Evolutionary conservation across 1,140 invertebrate species (phyloP).

Genomic region (Cheumatopsyche charites): DNA sequence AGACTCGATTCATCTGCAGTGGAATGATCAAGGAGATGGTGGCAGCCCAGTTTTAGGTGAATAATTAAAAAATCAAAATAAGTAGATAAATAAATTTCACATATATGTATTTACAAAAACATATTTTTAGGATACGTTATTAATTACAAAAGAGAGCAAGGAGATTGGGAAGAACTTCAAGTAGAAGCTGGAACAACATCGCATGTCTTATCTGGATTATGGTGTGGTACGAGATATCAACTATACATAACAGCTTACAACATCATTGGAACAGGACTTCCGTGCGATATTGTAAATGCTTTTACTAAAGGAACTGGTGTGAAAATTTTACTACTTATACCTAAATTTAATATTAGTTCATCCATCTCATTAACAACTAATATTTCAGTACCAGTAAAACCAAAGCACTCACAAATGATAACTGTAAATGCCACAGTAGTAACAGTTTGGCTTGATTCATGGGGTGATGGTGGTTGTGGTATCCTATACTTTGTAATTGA

Average conservation of each 20-base stretch:
- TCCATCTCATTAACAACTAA: neutral
- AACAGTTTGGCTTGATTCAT: constrained; percentile 85
- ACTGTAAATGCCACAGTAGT: constrained; percentile 88
- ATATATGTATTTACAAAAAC: neutral
- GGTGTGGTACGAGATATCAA: constrained; percentile 86
- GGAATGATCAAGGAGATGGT: constrained; percentile 72
- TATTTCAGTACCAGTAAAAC: constrained; percentile 73
- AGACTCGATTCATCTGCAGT: constrained; percentile 72
- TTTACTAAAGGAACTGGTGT: constrained; percentile 83
- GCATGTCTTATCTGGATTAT: constrained; percentile 78
- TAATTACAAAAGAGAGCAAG: constrained; percentile 86
- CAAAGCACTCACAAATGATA: constrained; percentile 82
- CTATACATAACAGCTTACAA: constrained; percentile 89
- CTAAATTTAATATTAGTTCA: too few species aligned
- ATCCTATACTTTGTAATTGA: constrained; percentile 88
- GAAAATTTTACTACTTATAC: too few species aligned
- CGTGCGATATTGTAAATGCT: constrained; percentile 84
- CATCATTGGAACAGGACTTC: constrained; percentile 84
- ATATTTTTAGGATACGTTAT: constrained; percentile 74
- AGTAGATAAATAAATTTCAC: neutral
- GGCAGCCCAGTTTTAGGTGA: constrained; percentile 71
- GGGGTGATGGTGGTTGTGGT: constrained; percentile 88
- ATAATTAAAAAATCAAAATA: neutral
- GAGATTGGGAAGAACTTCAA: constrained; percentile 87
- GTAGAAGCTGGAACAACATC: constrained; percentile 78